Base-by-base conservation (phyloP, 2,113 vertebrate species). In the Oreocharis arfaki region DNA sequence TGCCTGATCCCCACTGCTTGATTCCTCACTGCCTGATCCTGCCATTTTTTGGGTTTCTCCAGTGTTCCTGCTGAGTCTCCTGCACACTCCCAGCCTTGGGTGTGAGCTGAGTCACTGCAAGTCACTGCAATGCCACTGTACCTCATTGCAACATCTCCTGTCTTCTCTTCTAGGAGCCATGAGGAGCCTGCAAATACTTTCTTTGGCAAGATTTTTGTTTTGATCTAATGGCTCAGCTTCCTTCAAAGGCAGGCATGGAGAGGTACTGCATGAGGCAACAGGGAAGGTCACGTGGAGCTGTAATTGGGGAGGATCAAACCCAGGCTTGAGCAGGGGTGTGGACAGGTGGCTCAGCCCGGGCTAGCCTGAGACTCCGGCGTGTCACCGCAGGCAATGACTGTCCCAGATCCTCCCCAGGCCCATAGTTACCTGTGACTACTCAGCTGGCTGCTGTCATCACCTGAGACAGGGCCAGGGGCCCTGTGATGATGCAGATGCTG, bases 221-320 rank as follows among this genome's bases (percentile, higher is more conserved):
- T 90, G 92, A 88, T 93, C 46, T 88, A 42, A 69, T 83, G 11
- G 4, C 53, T 80, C n/a, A 27, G 68, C 83, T 84, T 92, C 83
- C 76, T 93, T 93, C 59, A 80, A 92, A 97, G 92, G 68, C 68
- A 22, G 42, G 67, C 67, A 5, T 1, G 0, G 73, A 67, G 39
- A 57, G 41, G 61, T 87, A 13, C 41, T 6, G 37, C 0, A 0
- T 89, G 87, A 96, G 41, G 76, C 81, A 82, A 47, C 1, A 74
- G 73, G 65, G 81, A 46, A 95, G 89, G 88, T 90, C 94, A 80
- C 0, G 0, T 49, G 44, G 32, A 87, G 89, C 68, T 84, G 27
- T 77, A 78, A 84, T 39, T 78, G 89, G 44, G 80, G 80, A 95
- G 47, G 89, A 86, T 94, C 80, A 92, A 86, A 89, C 80, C 60